A percentile compares a stretch with the other conserved stretches of the same genome.
These are phyloP conservation scores for Psilopogon haemacephalus DNA, from an alignment of 2,113 vertebrate species.

Conservation along the genomic window DNA sequence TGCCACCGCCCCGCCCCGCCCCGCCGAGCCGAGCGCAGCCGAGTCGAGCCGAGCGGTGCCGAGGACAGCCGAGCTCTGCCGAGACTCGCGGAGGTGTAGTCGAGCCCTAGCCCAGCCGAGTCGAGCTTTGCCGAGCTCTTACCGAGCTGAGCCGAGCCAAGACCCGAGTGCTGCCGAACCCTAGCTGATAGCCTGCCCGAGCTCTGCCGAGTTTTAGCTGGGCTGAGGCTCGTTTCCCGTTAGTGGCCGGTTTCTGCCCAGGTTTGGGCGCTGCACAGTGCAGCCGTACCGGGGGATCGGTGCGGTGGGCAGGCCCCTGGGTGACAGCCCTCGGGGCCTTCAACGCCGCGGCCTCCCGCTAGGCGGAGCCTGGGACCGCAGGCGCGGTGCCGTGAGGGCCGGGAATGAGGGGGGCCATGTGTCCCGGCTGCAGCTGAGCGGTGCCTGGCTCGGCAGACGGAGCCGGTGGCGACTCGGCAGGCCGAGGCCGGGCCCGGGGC, in stretches of 20 bases:
- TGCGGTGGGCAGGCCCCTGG: background rate
- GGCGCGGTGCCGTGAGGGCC: background rate
- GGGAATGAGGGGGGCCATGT: background rate
- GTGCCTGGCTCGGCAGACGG: background rate
- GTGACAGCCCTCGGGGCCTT: background rate
- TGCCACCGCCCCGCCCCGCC: background rate
- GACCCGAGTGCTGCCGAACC: too few species aligned
- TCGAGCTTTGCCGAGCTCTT: background rate
- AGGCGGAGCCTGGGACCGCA: background rate
- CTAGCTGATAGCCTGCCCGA: background rate
- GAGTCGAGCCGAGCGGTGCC: background rate
- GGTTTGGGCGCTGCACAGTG: background rate
- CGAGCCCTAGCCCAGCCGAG: background rate
- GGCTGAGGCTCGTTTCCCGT: background rate
- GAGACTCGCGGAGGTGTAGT: too few species aligned
- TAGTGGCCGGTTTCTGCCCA: background rate
- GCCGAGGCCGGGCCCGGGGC: background rate
- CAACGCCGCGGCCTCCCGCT: background rate
- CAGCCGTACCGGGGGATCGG: background rate
- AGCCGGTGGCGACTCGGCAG: background rate
- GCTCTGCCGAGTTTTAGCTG: background rate
- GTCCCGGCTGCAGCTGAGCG: background rate
- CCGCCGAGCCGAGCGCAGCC: background rate
- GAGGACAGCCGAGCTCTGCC: background rate
- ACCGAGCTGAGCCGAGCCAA: background rate